Base-by-base conservation (phyloP, 2,888 invertebrate genomes). In the Dione vanillae region DNA sequence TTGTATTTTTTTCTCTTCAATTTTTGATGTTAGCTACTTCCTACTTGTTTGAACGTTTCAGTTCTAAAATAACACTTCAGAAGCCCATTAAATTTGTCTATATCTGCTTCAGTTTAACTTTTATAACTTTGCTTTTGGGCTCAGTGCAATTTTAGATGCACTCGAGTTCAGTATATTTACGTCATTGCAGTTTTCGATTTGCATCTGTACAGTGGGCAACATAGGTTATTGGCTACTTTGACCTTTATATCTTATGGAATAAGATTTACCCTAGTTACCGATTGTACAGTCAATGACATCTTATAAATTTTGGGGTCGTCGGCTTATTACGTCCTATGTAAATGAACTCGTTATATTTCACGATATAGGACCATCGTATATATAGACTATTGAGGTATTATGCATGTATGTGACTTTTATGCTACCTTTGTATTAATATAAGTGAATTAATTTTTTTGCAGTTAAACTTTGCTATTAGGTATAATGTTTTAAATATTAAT, bases 151-250 rank as follows among this genome's bases (percentile, higher is more conserved):
- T 75, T 74, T 74, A 74, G 71, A 71, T 74, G 76, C 79, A 77
- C 78, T 79, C 72, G 74, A 77, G 69, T 75, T 71, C 65, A 67
- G 71, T 67, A 69, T 69, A 71, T 73, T 76, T 77, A 79, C 78
- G 78, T 79, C 78, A 79, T 67, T 70, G 74, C 69, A 65, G 72
- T 72, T 54, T 72, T 67, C 65, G 56, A 72, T 72, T 70, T 66
- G 52, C 52, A 69, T 72, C 51, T 58, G 62, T 70, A 72, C 70
- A 47, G 64, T 59, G 56, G 37, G 51, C 65, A 43, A 69, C 49
- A 41, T 65, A 59, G 62, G 20, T 7, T 51, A 27, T 47, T 52
- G 19, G 41, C 43, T 45, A 70, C 47, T 67, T 40, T 66, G 16
- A 65, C 41, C 59, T 43, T 56, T 72, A 67, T 59, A 40, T 6